A percentile compares a stretch with the other conserved stretches of the same genome.
Conservation (phyloP, 2,113 vertebrate genomes). For the Serilophus lunatus region DNA sequence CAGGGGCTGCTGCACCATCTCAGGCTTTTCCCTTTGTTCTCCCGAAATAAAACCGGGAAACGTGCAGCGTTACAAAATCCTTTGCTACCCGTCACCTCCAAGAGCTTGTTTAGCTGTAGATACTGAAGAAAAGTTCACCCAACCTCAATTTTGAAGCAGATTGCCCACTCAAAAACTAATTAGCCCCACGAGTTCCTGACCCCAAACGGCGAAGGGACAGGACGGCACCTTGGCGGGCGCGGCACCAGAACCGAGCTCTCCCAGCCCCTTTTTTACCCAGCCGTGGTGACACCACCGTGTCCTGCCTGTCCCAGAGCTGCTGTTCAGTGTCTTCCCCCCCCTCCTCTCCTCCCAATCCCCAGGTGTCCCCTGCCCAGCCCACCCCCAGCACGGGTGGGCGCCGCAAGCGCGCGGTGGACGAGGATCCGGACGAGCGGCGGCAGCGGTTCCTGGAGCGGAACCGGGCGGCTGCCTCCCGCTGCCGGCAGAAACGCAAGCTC, state of each 20-base stretch:
- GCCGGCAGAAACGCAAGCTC: slow-evolving; percentile 93
- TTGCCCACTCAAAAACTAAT: fast-evolving
- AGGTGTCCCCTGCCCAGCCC: slow-evolving; percentile 96
- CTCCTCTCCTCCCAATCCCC: not conserved
- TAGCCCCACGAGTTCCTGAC: not conserved
- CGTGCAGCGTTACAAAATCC: fast-evolving
- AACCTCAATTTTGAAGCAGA: not conserved
- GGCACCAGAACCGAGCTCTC: not conserved
- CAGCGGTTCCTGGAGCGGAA: slow-evolving; percentile 96
- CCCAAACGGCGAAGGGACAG: not conserved
- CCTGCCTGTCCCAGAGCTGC: not conserved
- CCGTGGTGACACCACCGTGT: fast-evolving
- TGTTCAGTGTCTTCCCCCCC: not conserved
- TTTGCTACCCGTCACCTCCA: fast-evolving
- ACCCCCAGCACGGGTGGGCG: slow-evolving; percentile 86
- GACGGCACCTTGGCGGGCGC: fast-evolving
- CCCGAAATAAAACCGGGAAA: not conserved
- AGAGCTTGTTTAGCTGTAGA: not conserved
- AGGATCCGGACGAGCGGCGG: slow-evolving; percentile 92
- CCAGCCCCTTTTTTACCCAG: not conserved
- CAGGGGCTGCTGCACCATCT: not conserved
- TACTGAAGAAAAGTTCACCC: not conserved
- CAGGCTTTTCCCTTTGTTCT: not conserved
- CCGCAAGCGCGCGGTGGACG: slow-evolving; percentile 83
- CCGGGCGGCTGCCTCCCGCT: slow-evolving; percentile 91